Conservation (phyloP, 1,140 invertebrate genomes). For the Episyrphus balteatus region DNA sequence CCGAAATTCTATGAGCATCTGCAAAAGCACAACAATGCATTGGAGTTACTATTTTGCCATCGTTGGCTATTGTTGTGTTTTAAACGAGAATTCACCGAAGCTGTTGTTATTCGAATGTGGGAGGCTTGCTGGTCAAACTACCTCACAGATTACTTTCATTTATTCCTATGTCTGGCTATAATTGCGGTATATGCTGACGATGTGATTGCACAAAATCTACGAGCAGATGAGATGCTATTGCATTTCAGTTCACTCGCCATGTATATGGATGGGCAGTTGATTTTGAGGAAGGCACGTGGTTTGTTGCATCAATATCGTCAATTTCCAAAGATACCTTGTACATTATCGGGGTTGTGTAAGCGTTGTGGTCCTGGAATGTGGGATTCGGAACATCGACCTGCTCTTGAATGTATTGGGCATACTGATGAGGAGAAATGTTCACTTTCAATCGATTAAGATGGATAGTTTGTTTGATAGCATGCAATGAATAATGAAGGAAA, state of each 20-base stretch:
- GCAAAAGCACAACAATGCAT: conserved; percentile 67
- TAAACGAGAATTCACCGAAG: conserved; percentile 80
- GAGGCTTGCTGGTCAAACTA: conserved; percentile 92
- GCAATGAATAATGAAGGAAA: background rate
- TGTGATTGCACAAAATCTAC: conserved; percentile 77
- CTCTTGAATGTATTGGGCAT: conserved; percentile 55
- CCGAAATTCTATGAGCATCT: conserved; percentile 80
- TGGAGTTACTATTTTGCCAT: conserved; percentile 83
- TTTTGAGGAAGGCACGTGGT: conserved; percentile 83
- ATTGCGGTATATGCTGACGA: conserved; percentile 86
- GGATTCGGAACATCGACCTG: conserved; percentile 77
- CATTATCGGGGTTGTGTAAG: conserved; percentile 72
- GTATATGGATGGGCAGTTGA: conserved; percentile 90
- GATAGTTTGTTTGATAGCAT: background rate
- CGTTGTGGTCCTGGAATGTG: conserved; percentile 84
- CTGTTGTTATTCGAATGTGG: conserved; percentile 80
- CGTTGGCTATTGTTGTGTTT: conserved; percentile 88
- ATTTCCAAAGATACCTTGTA: conserved; percentile 75
- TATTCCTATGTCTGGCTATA: conserved; percentile 83
- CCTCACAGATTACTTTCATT: conserved; percentile 83
- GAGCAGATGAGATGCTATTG: conserved; percentile 85
- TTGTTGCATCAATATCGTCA: conserved; percentile 81
- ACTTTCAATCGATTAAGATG: conserved; percentile 35
- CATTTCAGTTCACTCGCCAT: conserved; percentile 91
- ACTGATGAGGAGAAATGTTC: conserved; percentile 36